Evolutionary conservation across 2,888 invertebrate species (phyloP).

Genomic region (Sicus ferrugineus): DNA sequence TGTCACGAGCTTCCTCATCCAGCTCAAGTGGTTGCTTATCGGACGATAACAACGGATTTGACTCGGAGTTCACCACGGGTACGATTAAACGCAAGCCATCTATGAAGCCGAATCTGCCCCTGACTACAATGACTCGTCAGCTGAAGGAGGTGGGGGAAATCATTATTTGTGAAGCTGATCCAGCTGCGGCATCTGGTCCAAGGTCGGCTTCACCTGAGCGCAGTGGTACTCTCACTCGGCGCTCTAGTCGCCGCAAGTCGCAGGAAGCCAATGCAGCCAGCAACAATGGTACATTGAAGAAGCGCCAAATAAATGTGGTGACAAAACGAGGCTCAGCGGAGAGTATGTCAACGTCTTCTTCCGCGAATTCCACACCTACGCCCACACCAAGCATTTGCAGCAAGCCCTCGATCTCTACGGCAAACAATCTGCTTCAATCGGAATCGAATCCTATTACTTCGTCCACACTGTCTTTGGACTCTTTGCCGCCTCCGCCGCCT

Average conservation of each 20-base stretch:
- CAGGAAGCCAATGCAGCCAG: slow-evolving; percentile 58
- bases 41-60: slow-evolving; percentile 77
- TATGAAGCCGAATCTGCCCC: slow-evolving; percentile 88
- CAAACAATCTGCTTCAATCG: slow-evolving; percentile 30
- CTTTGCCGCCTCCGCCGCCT: slow-evolving; percentile 75
- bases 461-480: slow-evolving; percentile 80
- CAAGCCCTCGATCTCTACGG: slow-evolving; percentile 48
- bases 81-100: slow-evolving; percentile 94
- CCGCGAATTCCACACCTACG: slow-evolving; percentile 63
- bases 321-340: slow-evolving; percentile 59
- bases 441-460: slow-evolving; percentile 69
- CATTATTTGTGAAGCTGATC: slow-evolving; percentile 63
- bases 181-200: slow-evolving; percentile 51
- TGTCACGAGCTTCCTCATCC: slow-evolving; percentile 81
- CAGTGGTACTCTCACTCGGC: slow-evolving; percentile 71
- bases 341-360: slow-evolving; percentile 57
- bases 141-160: slow-evolving; percentile 86
- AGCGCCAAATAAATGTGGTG: slow-evolving; percentile 43
- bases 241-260: slow-evolving; percentile 67
- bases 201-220: slow-evolving; percentile 66
- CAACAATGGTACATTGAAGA: slow-evolving; percentile 27
- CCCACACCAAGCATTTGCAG: slow-evolving; percentile 63
- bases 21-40: slow-evolving; percentile 87
- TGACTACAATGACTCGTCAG: slow-evolving; percentile 89
- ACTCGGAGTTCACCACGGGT: slow-evolving; percentile 79